Percentiles rank a stretch among this genome's conserved stretches.
These are phyloP conservation scores for Thunnus thynnus DNA, from an alignment of 2,113 vertebrate genomes.

Conservation along the genomic window DNA sequence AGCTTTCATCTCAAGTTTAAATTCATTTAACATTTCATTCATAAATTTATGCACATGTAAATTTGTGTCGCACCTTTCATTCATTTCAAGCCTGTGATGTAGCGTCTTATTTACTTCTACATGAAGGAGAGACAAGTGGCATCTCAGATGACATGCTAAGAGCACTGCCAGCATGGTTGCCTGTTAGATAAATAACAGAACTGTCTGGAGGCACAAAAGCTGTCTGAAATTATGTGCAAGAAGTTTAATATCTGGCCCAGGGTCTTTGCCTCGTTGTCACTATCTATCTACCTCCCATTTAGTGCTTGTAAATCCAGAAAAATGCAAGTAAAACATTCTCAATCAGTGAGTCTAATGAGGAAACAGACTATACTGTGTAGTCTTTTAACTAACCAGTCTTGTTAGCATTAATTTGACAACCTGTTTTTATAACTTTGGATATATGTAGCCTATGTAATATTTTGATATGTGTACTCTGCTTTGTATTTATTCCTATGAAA, in stretches of 20 bases:
- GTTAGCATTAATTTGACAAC: neutral
- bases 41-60: neutral
- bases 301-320: neutral
- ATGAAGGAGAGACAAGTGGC: neutral
- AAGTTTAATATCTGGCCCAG: neutral
- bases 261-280: neutral
- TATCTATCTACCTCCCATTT: neutral
- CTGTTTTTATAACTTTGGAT: too few relatives aligned
- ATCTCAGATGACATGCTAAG: neutral
- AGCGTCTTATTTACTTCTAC: neutral
- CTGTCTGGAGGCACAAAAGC: neutral
- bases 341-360: constrained; percentile 14
- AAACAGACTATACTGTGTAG: too few relatives aligned
- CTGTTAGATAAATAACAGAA: neutral
- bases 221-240: neutral
- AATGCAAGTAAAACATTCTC: neutral
- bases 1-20: constrained; percentile 3
- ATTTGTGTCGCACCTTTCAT: neutral
- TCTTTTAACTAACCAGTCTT: too few relatives aligned
- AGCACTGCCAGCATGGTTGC: neutral
- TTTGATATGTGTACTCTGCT: too few relatives aligned
- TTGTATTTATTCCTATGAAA: too few relatives aligned
- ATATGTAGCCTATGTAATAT: too few relatives aligned
- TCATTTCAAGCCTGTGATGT: neutral
- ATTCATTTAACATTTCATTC: neutral